A percentile compares a stretch with the other conserved stretches of the same genome.
phyloP scores from a whole-genome alignment of 2,797 vertebrate species.

The Sciurus vulgaris region DNA sequence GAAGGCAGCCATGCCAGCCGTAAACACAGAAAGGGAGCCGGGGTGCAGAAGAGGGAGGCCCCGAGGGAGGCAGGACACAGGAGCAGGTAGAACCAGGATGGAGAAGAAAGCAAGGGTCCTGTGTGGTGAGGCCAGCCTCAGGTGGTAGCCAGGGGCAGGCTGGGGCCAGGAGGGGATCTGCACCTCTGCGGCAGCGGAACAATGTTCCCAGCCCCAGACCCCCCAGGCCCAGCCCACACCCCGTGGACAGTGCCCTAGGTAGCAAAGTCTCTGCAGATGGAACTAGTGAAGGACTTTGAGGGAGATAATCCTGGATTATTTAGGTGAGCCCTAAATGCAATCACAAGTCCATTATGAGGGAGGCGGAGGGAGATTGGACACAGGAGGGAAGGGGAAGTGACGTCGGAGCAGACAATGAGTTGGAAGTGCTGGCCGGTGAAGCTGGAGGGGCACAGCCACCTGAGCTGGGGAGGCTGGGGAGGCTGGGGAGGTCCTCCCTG shows the following conservation, averaged over 20 bases:
- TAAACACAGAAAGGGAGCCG: neutral
- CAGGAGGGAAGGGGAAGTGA: too few species aligned
- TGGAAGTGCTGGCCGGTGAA: neutral
- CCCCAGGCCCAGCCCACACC: too few species aligned
- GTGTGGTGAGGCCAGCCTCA: too few species aligned
- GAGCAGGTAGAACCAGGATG: neutral
- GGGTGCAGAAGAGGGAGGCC: neutral
- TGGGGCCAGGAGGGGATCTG: fast-evolving
- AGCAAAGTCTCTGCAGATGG: neutral
- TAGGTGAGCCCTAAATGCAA: fast-evolving
- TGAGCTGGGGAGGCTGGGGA: too few species aligned
- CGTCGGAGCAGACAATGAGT: too few species aligned
- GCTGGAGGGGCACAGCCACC: too few species aligned
- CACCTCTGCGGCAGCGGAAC: neutral
- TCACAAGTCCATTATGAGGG: neutral
- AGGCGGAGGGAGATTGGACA: fast-evolving
- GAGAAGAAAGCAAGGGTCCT: neutral
- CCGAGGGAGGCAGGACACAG: fast-evolving
- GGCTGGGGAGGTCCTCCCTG: too few species aligned
- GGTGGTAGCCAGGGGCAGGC: too few species aligned
- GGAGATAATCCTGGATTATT: neutral
- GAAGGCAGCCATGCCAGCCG: too few species aligned
- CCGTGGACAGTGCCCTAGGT: fast-evolving
- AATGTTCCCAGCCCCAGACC: too few species aligned
- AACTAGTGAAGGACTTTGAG: neutral